Evolutionary conservation across 2,888 invertebrate genomes (phyloP).

Genomic region (Drosophila subquinaria): DNA sequence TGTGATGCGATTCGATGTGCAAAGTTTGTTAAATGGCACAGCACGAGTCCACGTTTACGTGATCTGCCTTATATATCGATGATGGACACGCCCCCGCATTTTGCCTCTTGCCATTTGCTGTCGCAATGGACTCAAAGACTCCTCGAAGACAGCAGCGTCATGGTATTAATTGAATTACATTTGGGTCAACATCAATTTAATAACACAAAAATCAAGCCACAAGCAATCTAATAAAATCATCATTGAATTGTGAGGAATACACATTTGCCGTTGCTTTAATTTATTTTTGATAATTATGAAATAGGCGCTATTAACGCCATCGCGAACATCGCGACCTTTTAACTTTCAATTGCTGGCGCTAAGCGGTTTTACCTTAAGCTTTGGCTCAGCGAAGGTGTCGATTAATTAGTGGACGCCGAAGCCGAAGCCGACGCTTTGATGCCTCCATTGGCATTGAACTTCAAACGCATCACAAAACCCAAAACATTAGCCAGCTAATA

Average conservation of each 20-base stretch:
- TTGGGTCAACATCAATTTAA: slow-evolving; percentile 51
- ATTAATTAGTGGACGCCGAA: slow-evolving; percentile 40
- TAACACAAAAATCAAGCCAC: slow-evolving; percentile 9
- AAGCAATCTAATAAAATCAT: slow-evolving; percentile 48
- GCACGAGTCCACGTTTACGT: slow-evolving; percentile 59
- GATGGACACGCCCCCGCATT: slow-evolving; percentile 37
- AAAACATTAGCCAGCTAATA: slow-evolving; percentile 47
- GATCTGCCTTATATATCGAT: slow-evolving; percentile 49
- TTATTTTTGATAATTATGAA: slow-evolving; percentile 43
- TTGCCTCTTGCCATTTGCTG: slow-evolving; percentile 1
- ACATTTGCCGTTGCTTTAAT: slow-evolving; percentile 18
- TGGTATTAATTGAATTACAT: slow-evolving; percentile 38
- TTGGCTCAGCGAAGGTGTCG: slow-evolving; percentile 41
- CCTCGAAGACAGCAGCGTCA: slow-evolving; percentile 45
- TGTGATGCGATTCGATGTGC: slow-evolving; percentile 9
- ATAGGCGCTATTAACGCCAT: slow-evolving; percentile 41
- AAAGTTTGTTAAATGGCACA: slow-evolving; percentile 31
- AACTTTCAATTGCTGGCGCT: slow-evolving; percentile 49
- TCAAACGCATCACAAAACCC: slow-evolving; percentile 39
- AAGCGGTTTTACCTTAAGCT: slow-evolving; percentile 51
- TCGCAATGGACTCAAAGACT: slow-evolving; percentile 38
- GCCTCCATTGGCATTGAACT: slow-evolving; percentile 65
- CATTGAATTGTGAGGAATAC: slow-evolving; percentile 17
- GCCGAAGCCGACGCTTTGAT: slow-evolving; percentile 11
- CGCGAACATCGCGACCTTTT: slow-evolving; percentile 31